Conservation (phyloP, 1,140 invertebrate genomes). For the Steinernema feltiae region DNA sequence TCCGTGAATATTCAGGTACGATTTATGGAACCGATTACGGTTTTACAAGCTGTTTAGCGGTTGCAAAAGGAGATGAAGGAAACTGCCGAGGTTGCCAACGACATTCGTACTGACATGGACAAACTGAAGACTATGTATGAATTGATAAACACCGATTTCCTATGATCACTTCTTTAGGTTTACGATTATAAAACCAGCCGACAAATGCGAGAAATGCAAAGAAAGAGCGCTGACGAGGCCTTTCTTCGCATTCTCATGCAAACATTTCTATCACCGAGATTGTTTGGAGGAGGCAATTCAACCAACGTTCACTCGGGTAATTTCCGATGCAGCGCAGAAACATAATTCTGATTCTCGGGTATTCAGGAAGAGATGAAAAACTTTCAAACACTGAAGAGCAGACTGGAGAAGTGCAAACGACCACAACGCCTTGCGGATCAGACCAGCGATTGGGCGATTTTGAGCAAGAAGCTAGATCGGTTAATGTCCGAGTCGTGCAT, state of each 20-base stretch:
- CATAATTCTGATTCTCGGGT: background rate
- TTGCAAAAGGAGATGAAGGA: slow-evolving; percentile 86
- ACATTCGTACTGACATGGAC: slow-evolving; percentile 74
- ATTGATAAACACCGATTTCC: background rate
- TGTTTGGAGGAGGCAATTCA: slow-evolving; percentile 69
- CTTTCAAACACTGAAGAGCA: background rate
- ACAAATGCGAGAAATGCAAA: slow-evolving; percentile 75
- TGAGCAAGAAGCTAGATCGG: background rate
- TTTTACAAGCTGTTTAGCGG: slow-evolving; percentile 65
- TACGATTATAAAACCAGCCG: slow-evolving; percentile 69
- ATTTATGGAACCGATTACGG: background rate
- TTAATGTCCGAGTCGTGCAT: background rate
- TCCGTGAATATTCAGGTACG: slow-evolving; percentile 28
- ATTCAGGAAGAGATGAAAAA: background rate
- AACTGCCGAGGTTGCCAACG: slow-evolving; percentile 76
- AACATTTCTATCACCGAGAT: slow-evolving; percentile 85
- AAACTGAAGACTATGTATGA: slow-evolving; percentile 30
- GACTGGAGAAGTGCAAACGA: background rate
- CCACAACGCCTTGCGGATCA: background rate
- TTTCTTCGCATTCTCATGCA: slow-evolving; percentile 89
- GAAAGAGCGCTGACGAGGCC: slow-evolving; percentile 73
- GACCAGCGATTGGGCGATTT: background rate
- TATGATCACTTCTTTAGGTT: slow-evolving; percentile 64
- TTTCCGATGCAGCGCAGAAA: background rate
- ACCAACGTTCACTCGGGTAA: slow-evolving; percentile 23